phyloP scores from a whole-genome alignment of 2,888 invertebrate genomes.

The Ceriagrion tenellum region DNA sequence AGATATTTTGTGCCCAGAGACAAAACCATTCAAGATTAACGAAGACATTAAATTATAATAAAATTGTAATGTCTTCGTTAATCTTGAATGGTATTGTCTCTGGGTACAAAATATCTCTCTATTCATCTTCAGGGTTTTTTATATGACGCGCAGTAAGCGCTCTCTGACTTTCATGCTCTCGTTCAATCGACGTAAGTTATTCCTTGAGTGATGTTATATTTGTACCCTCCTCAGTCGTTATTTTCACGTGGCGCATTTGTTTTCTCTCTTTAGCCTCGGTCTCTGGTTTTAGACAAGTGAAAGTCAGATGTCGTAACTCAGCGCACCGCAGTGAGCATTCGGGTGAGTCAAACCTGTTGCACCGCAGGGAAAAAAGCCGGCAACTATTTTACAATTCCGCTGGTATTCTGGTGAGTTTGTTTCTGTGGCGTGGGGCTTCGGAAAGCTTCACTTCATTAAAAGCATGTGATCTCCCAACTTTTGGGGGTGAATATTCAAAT shows the following conservation, averaged over 20 bases:
- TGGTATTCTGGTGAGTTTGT: neutral
- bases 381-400: neutral
- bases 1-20: no score
- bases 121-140: no score
- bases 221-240: neutral
- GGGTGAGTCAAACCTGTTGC: slow-evolving; percentile 1
- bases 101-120: no score
- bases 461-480: neutral
- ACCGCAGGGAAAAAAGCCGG: neutral
- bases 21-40: no score
- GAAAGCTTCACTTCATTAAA: neutral
- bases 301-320: neutral
- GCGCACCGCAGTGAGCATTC: neutral
- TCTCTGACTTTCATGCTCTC: no score
- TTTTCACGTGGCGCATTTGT: neutral
- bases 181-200: no score
- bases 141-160: no score
- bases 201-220: no score
- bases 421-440: neutral
- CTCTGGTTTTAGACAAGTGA: neutral
- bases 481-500: neutral
- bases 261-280: neutral
- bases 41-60: no score
- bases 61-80: no score
- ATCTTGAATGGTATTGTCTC: no score